These are phyloP conservation scores for Tragelaphus scriptus DNA, from an alignment of 2,113 vertebrate genomes.

Conservation along the genomic window DNA sequence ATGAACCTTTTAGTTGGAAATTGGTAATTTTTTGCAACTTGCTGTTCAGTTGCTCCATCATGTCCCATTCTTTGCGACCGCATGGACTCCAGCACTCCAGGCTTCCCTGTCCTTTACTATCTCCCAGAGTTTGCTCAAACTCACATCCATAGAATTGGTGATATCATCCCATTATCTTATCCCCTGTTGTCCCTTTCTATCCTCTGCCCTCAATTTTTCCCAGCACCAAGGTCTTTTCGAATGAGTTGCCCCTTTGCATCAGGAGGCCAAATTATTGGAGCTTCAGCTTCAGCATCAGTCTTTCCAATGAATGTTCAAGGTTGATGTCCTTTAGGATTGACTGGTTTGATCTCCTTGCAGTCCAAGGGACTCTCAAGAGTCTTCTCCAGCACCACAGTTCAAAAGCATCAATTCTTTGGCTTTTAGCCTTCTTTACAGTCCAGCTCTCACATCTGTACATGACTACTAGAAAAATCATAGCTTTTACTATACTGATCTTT, in stretches of 20 bases:
- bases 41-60: neutral
- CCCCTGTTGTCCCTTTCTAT: neutral
- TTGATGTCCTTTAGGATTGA: neutral
- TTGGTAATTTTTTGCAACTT: neutral
- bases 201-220: neutral
- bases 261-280: neutral
- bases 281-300: neutral
- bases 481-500: neutral
- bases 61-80: neutral
- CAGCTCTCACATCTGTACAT: neutral
- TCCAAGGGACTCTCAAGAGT: neutral
- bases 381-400: neutral
- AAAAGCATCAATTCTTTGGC: neutral
- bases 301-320: neutral
- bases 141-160: neutral
- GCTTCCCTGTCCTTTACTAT: neutral
- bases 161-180: neutral
- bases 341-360: neutral
- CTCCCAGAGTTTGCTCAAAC: neutral
- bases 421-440: neutral
- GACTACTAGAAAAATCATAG: neutral
- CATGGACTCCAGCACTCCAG: neutral
- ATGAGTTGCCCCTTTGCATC: neutral
- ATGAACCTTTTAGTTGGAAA: neutral
- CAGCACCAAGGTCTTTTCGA: neutral